phyloP scores from a whole-genome alignment of 2,797 vertebrate species.

The Poeciliopsis paucimaculata region DNA sequence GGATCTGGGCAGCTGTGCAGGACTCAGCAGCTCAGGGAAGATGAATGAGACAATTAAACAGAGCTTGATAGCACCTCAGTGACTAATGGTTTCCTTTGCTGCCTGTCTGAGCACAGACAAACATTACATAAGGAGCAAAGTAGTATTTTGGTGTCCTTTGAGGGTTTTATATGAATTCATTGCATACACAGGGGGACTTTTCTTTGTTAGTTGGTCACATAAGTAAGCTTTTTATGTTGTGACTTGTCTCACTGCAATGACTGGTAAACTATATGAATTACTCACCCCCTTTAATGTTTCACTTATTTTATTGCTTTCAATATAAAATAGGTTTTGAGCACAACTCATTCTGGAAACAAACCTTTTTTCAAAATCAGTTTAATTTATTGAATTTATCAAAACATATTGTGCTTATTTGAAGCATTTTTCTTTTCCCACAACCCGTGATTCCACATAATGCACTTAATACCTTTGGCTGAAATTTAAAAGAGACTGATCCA shows the following conservation, averaged over 20 bases:
- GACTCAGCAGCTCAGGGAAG: conserved; percentile 59
- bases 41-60: conserved; percentile 79
- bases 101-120: conserved; percentile 59
- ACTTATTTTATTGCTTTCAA: not conserved
- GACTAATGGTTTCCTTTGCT: conserved; percentile 74
- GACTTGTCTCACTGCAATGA: not conserved
- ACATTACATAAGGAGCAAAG: conserved; percentile 54
- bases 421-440: too few species aligned
- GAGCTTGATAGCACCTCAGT: conserved; percentile 72
- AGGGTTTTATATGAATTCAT: conserved; percentile 1
- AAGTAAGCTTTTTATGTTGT: not conserved
- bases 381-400: too few species aligned
- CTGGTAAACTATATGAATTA: not conserved
- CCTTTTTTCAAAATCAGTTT: too few species aligned
- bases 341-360: too few species aligned
- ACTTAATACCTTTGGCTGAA: too few species aligned
- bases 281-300: not conserved
- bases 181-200: not conserved
- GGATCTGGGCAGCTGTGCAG: conserved; percentile 27
- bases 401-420: too few species aligned
- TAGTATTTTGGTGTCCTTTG: conserved; percentile 8
- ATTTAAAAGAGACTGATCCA: too few species aligned
- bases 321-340: not conserved
- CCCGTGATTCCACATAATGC: too few species aligned
- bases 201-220: not conserved